These are phyloP conservation scores for Ceyx margarethae DNA, from an alignment of 2,113 vertebrate species.

Conservation along the genomic window DNA sequence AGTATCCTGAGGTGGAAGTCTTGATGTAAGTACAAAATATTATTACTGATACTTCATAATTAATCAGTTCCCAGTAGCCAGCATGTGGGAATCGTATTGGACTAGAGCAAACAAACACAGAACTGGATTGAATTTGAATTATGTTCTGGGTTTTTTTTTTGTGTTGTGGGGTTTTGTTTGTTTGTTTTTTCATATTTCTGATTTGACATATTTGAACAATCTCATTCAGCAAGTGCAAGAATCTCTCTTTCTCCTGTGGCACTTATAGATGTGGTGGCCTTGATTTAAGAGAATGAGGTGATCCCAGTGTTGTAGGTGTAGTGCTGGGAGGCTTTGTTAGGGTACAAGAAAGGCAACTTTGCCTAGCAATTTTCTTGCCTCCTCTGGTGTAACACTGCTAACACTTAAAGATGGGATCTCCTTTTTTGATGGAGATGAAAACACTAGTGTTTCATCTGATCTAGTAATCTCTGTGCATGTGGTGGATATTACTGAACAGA, in stretches of 20 bases:
- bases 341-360: neutral
- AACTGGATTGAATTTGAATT: neutral
- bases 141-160: neutral
- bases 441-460: accelerated
- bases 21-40: conserved; percentile 26
- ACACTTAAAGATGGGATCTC: neutral
- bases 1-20: conserved; percentile 48
- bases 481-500: neutral
- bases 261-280: neutral
- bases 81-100: neutral
- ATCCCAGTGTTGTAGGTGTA: accelerated
- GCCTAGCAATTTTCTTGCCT: neutral
- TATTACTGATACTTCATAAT: conserved; percentile 1
- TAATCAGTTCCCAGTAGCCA: neutral
- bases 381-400: neutral
- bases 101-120: conserved; percentile 12
- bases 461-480: neutral
- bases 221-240: neutral
- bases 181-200: neutral
- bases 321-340: neutral
- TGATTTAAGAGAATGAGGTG: neutral
- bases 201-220: neutral
- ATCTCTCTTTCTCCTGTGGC: accelerated
- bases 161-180: too few species aligned
- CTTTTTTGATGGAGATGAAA: neutral